Percentiles rank a stretch among this genome's conserved stretches.
These are phyloP conservation scores for Macroglossus sobrinus DNA, from an alignment of 2,113 vertebrate species.

Conservation along the genomic window DNA sequence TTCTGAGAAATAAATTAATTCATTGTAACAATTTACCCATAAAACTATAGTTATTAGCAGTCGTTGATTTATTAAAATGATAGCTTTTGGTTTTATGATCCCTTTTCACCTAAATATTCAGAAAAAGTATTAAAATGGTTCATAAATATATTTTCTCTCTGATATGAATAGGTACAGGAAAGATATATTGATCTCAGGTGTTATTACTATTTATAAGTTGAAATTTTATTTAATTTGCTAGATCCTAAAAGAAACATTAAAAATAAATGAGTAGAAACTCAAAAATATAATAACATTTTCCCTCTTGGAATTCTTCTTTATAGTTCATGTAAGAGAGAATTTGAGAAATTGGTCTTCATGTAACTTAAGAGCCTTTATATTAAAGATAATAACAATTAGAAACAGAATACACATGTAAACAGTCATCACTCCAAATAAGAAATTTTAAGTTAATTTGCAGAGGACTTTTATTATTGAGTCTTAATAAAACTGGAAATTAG, in stretches of 20 bases:
- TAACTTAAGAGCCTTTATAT: background rate
- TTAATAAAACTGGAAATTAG: slow-evolving; percentile 41
- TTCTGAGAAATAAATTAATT: slow-evolving; percentile 43
- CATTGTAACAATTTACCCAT: slow-evolving; percentile 1
- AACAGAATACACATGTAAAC: background rate
- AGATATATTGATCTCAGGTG: slow-evolving; percentile 4
- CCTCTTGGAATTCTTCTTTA: background rate
- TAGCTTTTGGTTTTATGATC: background rate
- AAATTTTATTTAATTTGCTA: slow-evolving; percentile 31
- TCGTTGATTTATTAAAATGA: background rate
- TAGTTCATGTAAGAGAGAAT: background rate
- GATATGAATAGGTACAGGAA: slow-evolving; percentile 33
- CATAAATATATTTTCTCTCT: slow-evolving; percentile 35
- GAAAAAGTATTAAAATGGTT: background rate
- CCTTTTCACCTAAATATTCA: background rate
- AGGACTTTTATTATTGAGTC: slow-evolving; percentile 5
- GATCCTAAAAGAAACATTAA: slow-evolving; percentile 54
- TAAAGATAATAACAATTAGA: background rate
- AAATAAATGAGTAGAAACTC: slow-evolving; percentile 28
- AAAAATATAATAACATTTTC: slow-evolving; percentile 1
- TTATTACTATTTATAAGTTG: slow-evolving; percentile 45
- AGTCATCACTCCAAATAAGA: background rate
- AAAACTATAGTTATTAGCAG: slow-evolving; percentile 43
- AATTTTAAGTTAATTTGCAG: background rate
- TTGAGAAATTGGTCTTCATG: background rate